Percentiles rank a stretch among this genome's conserved stretches.
phyloP scores from a whole-genome alignment of 1,140 invertebrate species.

The Leptoteleia sp. region DNA sequence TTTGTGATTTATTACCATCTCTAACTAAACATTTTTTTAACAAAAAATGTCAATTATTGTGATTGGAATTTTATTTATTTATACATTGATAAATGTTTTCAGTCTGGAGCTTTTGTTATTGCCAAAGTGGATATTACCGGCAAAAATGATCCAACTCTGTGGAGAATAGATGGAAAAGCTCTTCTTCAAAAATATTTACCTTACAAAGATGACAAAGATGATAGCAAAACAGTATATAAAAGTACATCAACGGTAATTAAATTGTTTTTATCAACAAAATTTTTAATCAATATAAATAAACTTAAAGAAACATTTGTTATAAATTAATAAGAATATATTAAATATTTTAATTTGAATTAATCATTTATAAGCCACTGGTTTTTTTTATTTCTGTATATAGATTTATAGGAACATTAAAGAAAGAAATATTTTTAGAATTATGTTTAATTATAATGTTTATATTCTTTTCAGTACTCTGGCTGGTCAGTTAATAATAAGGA shows the following conservation, averaged over 20 bases:
- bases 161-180: slow-evolving; percentile 91
- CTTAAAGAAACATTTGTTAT: too few species aligned
- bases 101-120: slow-evolving; percentile 87
- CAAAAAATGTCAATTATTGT: background rate
- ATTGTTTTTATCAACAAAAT: too few species aligned
- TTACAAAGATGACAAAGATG: slow-evolving; percentile 86
- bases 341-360: too few species aligned
- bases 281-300: too few species aligned
- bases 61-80: background rate
- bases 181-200: slow-evolving; percentile 89
- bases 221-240: slow-evolving; percentile 86
- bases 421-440: too few species aligned
- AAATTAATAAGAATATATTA: too few species aligned
- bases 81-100: slow-evolving; percentile 52
- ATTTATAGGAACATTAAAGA: too few species aligned
- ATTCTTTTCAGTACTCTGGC: slow-evolving; percentile 84
- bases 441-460: slow-evolving; percentile 15
- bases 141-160: slow-evolving; percentile 84
- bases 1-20: background rate
- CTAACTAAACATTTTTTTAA: too few species aligned
- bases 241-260: slow-evolving; percentile 86
- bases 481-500: slow-evolving; percentile 86
- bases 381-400: too few species aligned
- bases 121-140: slow-evolving; percentile 85
- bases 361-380: too few species aligned